Evolutionary conservation across 1,140 invertebrate genomes (phyloP), one percentile per base, ranked within the genome.

Genomic region (Drosophila repletoides): DNA sequence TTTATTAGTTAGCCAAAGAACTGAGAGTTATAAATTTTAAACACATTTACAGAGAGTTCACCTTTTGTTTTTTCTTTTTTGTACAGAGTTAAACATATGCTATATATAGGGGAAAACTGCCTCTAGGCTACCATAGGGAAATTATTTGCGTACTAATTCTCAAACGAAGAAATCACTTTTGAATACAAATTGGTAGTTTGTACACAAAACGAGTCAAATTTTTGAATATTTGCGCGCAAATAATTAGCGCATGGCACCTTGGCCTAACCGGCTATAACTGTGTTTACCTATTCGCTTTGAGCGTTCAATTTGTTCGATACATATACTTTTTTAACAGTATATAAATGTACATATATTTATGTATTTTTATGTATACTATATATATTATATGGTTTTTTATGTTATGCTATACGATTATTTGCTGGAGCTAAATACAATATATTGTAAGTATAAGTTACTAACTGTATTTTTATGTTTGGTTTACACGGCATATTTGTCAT

Each of bases 251-350:
- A n/a, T n/a, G n/a, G n/a, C n/a, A n/a, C n/a, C n/a, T n/a, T n/a
- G n/a, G n/a, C n/a, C n/a, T 60, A 41, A 26, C 43, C 17, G 43
- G 36, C 40, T 58, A 56, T 65, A 63, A 60, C 61, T 63, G 34
- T 33, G 21, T 29, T 26, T 61, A 40, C 41, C 63, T 81, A 72
- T 59, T 77, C 77, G 77, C 77, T 83, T 83, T 83, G 79, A 83
- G 77, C 77, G 79, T 67, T 74, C 52, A 71, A 34, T 75, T 80
- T 64, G 33, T 58, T 49, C 49, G 26, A 36, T 46, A 48, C 21
- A 79, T 69, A 76, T 67, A 61, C 66, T 53, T 29, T 29, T 29
- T 33, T 56, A 64, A 45, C 21, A 58, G 51, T 59, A 67, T 51
- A 56, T 74, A 43, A 73, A 58, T 36, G 33, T 61, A 45, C 36